Evolutionary conservation across 2,113 vertebrate species (phyloP).

Genomic region (Bubo bubo): DNA sequence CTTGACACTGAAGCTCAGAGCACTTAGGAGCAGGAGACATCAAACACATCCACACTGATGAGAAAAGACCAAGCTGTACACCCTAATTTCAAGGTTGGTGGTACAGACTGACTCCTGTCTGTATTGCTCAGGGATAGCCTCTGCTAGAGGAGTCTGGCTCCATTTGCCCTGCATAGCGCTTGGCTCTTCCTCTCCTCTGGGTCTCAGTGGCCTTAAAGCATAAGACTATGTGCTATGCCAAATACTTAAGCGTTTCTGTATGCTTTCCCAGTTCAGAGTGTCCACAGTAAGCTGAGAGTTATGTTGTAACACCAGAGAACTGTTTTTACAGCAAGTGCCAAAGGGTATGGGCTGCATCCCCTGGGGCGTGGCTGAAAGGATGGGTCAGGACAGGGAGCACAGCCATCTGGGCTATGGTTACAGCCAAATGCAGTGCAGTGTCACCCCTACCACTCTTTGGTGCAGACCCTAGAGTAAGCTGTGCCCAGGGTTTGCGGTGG

Average conservation of each 20-base stretch:
- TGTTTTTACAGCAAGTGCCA: background rate
- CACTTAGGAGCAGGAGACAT: background rate
- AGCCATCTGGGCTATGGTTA: too few species aligned
- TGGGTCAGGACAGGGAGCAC: background rate
- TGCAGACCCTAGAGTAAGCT: background rate
- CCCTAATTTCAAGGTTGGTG: background rate
- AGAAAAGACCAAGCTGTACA: background rate
- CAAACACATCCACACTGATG: background rate
- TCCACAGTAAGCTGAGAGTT: background rate
- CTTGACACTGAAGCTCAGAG: background rate
- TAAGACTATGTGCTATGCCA: background rate
- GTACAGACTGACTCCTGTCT: too few species aligned
- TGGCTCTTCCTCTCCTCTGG: background rate
- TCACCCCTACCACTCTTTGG: background rate
- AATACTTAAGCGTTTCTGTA: background rate
- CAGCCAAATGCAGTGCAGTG: fast-evolving
- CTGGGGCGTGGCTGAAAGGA: background rate
- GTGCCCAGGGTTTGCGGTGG: background rate
- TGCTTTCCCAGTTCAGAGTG: background rate
- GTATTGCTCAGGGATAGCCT: background rate
- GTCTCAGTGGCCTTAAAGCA: background rate
- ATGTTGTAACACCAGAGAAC: background rate
- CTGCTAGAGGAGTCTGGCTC: background rate
- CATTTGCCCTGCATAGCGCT: background rate
- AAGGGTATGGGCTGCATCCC: fast-evolving